These are phyloP conservation scores for Aramus guarauna DNA, from an alignment of 2,113 vertebrate genomes.

Conservation along the genomic window DNA sequence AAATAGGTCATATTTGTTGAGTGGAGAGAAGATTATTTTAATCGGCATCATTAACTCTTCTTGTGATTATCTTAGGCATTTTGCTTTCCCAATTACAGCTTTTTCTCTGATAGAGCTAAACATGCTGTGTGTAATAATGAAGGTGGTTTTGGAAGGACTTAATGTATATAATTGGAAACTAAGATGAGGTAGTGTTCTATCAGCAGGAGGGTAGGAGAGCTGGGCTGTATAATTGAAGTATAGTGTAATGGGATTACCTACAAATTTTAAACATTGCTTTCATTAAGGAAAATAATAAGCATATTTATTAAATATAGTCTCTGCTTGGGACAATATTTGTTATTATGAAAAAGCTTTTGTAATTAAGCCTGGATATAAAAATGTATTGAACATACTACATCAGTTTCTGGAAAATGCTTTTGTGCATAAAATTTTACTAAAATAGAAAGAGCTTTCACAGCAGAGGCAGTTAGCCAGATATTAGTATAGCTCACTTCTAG, in stretches of 20 bases:
- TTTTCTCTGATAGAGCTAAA: conserved; percentile 25
- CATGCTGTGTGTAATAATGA: conserved; percentile 55
- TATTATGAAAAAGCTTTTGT: conserved; percentile 59
- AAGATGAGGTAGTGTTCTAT: conserved; percentile 35
- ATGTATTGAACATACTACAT: conserved; percentile 15
- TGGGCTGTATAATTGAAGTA: conserved; percentile 44
- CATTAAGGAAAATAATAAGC: conserved; percentile 66
- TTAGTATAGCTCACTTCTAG: conserved; percentile 3
- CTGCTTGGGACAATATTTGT: conserved; percentile 58
- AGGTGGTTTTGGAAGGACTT: conserved; percentile 16
- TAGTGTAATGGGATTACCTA: conserved; percentile 58
- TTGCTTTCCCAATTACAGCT: conserved; percentile 5
- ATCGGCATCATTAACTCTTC: conserved; percentile 65
- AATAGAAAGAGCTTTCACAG: conserved; percentile 56
- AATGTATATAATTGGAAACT: conserved; percentile 55
- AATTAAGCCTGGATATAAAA: conserved; percentile 61
- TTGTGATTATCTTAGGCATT: conserved; percentile 43
- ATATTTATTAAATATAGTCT: conserved; percentile 60
- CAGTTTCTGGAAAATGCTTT: conserved; percentile 50
- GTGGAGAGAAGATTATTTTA: conserved; percentile 58
- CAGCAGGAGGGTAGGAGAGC: conserved; percentile 36
- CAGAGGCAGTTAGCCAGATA: conserved; percentile 45
- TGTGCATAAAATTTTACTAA: conserved; percentile 36
- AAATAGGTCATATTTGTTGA: conserved; percentile 54
- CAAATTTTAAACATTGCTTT: conserved; percentile 62